phyloP scores from a whole-genome alignment of 2,113 vertebrate species.

The Sceloporus tristichus region DNA sequence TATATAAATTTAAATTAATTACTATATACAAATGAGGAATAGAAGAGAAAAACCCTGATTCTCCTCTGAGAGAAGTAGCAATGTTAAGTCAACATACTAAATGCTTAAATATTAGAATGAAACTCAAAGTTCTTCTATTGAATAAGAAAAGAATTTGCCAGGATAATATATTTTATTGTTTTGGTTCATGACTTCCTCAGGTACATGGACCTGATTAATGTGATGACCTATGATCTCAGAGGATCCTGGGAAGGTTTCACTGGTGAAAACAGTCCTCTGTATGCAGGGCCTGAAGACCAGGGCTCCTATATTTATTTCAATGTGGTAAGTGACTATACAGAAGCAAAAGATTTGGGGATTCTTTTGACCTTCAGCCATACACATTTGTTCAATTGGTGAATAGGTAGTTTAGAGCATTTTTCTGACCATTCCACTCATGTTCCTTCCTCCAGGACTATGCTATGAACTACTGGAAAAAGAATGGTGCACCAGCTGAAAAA shows the following conservation, averaged over 20 bases:
- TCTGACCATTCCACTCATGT: background rate
- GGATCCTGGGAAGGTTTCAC: constrained; percentile 69
- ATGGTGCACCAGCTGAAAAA: constrained; percentile 78
- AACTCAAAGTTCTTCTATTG: background rate
- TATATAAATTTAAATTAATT: background rate
- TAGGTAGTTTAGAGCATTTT: background rate
- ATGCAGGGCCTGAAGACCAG: constrained; percentile 64
- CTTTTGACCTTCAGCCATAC: background rate
- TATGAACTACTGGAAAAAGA: constrained; percentile 80
- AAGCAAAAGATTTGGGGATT: background rate
- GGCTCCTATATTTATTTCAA: constrained; percentile 66
- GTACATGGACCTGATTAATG: constrained; percentile 79
- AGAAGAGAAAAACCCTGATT: background rate
- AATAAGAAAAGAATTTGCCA: background rate
- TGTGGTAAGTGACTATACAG: constrained; percentile 56
- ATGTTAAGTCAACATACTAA: background rate
- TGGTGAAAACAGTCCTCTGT: constrained; percentile 77
- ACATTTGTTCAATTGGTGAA: background rate
- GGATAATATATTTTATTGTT: background rate
- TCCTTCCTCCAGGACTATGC: constrained; percentile 73
- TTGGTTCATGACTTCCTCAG: constrained; percentile 45
- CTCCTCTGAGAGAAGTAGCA: too few relatives aligned
- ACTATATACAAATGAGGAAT: background rate
- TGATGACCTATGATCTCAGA: constrained; percentile 78
- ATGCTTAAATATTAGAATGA: background rate